Percentiles rank a stretch among this genome's conserved stretches.
phyloP scores from a whole-genome alignment of 2,888 invertebrate genomes.

The Timandra comae region DNA sequence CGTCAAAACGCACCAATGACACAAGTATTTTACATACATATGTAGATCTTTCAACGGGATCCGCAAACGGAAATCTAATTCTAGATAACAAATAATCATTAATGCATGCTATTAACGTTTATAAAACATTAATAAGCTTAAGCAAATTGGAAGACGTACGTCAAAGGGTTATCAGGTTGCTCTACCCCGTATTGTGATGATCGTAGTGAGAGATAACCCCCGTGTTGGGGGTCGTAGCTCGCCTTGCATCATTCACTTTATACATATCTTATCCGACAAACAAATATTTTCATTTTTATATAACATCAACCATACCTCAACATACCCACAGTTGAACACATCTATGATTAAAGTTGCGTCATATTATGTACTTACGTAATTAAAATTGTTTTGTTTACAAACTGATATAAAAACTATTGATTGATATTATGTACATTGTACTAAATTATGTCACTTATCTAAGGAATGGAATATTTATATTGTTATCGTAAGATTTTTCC shows the following conservation, averaged over 20 bases:
- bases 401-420: slow-evolving; percentile 1
- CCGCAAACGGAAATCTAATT: too few species aligned
- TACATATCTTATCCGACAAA: slow-evolving; percentile 11
- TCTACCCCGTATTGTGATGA: slow-evolving; percentile 32
- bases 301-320: too few species aligned
- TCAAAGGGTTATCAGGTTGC: too few species aligned
- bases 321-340: background rate
- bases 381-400: slow-evolving; percentile 1
- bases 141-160: too few species aligned
- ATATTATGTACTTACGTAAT: slow-evolving; percentile 3
- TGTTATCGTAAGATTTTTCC: too few species aligned
- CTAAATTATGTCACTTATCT: slow-evolving; percentile 9
- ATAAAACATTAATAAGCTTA: too few species aligned
- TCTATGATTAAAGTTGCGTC: slow-evolving; percentile 7
- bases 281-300: slow-evolving; percentile 2
- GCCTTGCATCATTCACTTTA: slow-evolving; percentile 47
- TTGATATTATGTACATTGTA: too few species aligned
- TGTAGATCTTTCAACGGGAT: too few species aligned
- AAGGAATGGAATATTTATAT: slow-evolving; percentile 1
- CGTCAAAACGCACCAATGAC: too few species aligned
- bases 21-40: too few species aligned
- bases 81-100: too few species aligned
- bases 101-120: too few species aligned
- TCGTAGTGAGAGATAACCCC: slow-evolving; percentile 45
- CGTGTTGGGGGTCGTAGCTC: slow-evolving; percentile 42